Evolutionary conservation across 2,888 invertebrate species (phyloP).

Genomic region (Leptinotarsa haldemani): DNA sequence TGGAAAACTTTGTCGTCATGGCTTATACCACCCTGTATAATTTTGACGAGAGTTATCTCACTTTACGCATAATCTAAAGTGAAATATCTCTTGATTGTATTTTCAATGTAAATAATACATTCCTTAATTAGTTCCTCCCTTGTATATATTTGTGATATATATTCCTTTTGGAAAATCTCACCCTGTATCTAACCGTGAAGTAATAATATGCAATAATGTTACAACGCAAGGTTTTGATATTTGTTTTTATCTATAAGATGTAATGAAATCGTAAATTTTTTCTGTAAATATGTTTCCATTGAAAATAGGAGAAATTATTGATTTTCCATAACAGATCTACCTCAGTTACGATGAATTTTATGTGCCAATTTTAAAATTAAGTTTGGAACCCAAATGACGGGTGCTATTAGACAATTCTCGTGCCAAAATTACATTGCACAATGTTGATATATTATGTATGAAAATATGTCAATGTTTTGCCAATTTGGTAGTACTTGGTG

Average conservation of each 20-base stretch:
- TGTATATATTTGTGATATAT: constrained; percentile 11
- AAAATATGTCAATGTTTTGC: constrained; percentile 46
- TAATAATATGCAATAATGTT: constrained; percentile 64
- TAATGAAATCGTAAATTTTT: constrained; percentile 58
- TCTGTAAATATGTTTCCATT: constrained; percentile 61
- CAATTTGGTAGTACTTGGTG: constrained; percentile 31
- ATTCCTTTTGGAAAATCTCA: constrained; percentile 25
- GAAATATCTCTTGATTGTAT: background rate
- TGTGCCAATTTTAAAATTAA: constrained; percentile 57
- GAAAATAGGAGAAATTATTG: constrained; percentile 58
- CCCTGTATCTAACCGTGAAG: constrained; percentile 49
- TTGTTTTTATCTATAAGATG: constrained; percentile 57
- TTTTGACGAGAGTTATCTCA: background rate
- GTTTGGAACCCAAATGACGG: constrained; percentile 33
- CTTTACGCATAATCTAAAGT: background rate
- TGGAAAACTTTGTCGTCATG: too few relatives aligned
- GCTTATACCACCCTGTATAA: background rate
- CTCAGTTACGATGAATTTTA: constrained; percentile 62
- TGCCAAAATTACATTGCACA: constrained; percentile 45
- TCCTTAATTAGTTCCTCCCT: background rate
- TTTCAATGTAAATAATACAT: background rate
- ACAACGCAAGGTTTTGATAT: constrained; percentile 65
- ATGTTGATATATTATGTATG: constrained; percentile 46
- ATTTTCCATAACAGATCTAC: constrained; percentile 64
- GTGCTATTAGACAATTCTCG: constrained; percentile 44